Evolutionary conservation across 1,140 invertebrate species (phyloP).

Genomic region (Musca vetustissima): DNA sequence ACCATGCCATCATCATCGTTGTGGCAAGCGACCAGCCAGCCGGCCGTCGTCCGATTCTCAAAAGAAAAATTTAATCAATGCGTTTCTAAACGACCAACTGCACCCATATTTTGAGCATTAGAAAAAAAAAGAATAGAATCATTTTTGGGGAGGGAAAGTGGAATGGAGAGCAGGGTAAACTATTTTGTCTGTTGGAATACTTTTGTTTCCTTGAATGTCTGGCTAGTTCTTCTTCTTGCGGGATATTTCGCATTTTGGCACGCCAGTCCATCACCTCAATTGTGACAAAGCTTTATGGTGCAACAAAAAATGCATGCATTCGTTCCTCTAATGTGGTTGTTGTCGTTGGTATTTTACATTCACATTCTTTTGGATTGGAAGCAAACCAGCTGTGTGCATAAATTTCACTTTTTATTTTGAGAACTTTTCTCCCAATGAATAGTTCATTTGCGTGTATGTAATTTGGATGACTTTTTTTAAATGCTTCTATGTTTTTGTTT

Average conservation of each 20-base stretch:
- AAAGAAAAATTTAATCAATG: slow-evolving; percentile 15
- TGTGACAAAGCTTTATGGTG: slow-evolving; percentile 20
- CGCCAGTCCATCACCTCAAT: slow-evolving; percentile 16
- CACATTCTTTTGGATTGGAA: slow-evolving; percentile 1
- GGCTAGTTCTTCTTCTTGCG: too few relatives aligned
- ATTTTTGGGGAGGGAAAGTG: neutral
- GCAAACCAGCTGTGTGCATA: slow-evolving; percentile 39
- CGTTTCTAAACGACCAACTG: slow-evolving; percentile 7
- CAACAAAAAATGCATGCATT: slow-evolving; percentile 9
- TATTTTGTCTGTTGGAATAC: slow-evolving; percentile 1
- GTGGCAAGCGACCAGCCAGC: too few relatives aligned
- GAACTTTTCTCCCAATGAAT: neutral
- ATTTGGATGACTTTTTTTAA: too few relatives aligned
- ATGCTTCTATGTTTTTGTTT: too few relatives aligned
- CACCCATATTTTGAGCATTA: slow-evolving; percentile 7
- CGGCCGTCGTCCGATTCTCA: neutral
- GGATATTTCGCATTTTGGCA: slow-evolving; percentile 8
- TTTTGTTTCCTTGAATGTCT: too few relatives aligned
- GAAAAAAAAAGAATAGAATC: slow-evolving; percentile 3
- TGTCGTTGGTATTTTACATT: neutral
- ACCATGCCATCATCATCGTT: too few relatives aligned
- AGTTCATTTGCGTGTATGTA: too few relatives aligned
- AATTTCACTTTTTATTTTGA: slow-evolving; percentile 31
- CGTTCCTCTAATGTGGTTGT: neutral
- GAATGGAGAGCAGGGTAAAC: too few relatives aligned